Conservation (phyloP, 2,797 vertebrate species). For the Hoplostethus atlanticus region DNA sequence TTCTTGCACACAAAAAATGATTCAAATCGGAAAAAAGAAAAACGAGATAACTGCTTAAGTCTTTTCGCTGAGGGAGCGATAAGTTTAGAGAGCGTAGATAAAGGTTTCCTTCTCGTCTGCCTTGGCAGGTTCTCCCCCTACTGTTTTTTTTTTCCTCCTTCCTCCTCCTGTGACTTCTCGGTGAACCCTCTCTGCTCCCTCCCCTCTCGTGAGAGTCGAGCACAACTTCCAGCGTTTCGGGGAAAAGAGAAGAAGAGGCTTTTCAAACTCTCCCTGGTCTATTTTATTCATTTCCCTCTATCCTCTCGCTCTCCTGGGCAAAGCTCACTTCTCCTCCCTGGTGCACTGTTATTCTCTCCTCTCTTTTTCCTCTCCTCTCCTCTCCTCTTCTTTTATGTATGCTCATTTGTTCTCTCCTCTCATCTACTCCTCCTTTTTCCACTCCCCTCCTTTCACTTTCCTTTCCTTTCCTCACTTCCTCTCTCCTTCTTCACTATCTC, state of each 20-base stretch:
- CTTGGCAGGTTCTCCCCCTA: slow-evolving; percentile 47
- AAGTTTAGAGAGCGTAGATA: slow-evolving; percentile 57
- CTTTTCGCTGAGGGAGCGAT: slow-evolving; percentile 53
- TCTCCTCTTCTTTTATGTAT: slow-evolving; percentile 16
- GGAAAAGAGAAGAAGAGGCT: background rate
- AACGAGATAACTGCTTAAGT: slow-evolving; percentile 56
- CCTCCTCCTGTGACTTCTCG: slow-evolving; percentile 71
- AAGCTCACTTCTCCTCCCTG: slow-evolving; percentile 33
- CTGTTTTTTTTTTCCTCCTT: slow-evolving; percentile 38
- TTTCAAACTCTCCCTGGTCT: slow-evolving; percentile 31
- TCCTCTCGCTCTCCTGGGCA: slow-evolving; percentile 15
- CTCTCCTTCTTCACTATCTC: background rate
- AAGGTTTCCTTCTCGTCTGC: slow-evolving; percentile 43
- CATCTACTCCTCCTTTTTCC: background rate
- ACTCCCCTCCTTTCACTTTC: background rate
- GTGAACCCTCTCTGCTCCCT: slow-evolving; percentile 71
- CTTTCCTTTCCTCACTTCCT: background rate
- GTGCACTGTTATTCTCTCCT: background rate
- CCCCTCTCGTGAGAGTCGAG: background rate
- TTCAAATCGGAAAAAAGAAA: slow-evolving; percentile 22
- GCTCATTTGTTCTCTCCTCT: slow-evolving; percentile 25
- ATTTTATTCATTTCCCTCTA: slow-evolving; percentile 32
- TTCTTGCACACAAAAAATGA: slow-evolving; percentile 12
- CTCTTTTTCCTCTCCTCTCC: slow-evolving; percentile 29
- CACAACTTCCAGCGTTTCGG: slow-evolving; percentile 17